These are phyloP conservation scores for Heteromormyrus szaboi DNA, from an alignment of 2,797 vertebrate genomes.

Conservation along the genomic window DNA sequence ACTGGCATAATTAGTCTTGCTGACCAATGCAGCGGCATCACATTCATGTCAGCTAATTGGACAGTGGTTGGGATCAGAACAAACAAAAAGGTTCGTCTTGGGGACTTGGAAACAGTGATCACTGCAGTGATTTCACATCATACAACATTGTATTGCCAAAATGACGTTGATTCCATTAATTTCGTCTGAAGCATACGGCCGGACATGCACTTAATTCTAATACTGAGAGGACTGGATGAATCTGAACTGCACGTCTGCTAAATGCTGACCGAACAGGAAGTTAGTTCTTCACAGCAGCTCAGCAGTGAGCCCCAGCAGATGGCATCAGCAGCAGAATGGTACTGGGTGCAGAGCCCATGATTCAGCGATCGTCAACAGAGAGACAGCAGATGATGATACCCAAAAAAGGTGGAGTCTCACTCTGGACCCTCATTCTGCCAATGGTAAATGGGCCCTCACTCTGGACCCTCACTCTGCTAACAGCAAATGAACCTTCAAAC, in stretches of 20 bases:
- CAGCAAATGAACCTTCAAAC: background rate
- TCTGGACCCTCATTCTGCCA: background rate
- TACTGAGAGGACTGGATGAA: background rate
- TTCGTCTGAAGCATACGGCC: background rate
- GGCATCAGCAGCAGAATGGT: background rate
- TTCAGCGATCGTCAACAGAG: background rate
- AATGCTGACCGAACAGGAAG: background rate
- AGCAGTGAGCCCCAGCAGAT: background rate
- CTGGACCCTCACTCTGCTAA: background rate
- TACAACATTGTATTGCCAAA: background rate
- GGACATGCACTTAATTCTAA: background rate
- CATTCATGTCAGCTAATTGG: background rate
- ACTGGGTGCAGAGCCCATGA: background rate
- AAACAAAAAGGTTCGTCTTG: background rate
- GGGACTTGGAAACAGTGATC: background rate
- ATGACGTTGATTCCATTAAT: background rate
- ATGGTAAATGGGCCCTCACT: background rate
- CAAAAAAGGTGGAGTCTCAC: background rate
- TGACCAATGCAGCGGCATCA: background rate
- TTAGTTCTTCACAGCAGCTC: background rate
- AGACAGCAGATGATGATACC: background rate
- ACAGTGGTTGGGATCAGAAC: background rate
- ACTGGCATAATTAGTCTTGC: background rate
- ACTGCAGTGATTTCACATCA: background rate
- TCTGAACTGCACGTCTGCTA: background rate